Evolutionary conservation across 1,140 invertebrate genomes (phyloP), one percentile per base, ranked within the genome.

Genomic region (Pararge aegeria): DNA sequence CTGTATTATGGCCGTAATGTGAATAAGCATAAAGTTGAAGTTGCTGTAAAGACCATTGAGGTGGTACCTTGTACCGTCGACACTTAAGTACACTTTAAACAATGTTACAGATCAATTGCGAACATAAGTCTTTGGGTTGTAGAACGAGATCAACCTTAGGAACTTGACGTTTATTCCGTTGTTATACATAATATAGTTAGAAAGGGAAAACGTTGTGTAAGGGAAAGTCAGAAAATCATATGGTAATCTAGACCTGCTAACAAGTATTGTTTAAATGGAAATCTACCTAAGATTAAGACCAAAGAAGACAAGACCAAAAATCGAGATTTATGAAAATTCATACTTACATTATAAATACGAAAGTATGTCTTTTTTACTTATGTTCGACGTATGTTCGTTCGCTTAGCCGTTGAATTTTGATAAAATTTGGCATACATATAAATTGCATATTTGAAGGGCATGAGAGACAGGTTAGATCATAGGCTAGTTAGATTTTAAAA

Each of bases 91-190:
- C 54, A 56, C 37, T 15, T 55, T 52, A 56, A 56, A 56, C 54
- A 62, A 62, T 56, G 49, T 62, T 50, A 30, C 38, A 62, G 53
- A 56, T 56, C 60, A 62, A 62, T 62, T 51, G 60, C 13, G 27
- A 51, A 62, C 49, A 56, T 51, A 55, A 50, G 21, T 61, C 51
- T 37, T 53, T 53, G 19, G 21, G 34, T 38, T 53, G 20, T 40
- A 53, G 51, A 53, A 16, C 38, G 51, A 53, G 19, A 53, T 53
- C 18, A 53, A 53, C 51, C 30, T 40, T 21, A 24, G 37, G 27
- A 20, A 48, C 0, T 37, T 16, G 13, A 51, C 34, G 13, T 49
- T 2, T 46, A 46, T 12, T 7, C 18, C 1, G 44, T 46, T 5
- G 10, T 2, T 24, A n/a, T 20, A 37, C 18, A 51, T 51, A 20